Evolutionary conservation across 2,797 vertebrate genomes (phyloP), one percentile per base, ranked within the genome.

Genomic region (Parotocinclus haroldoi): DNA sequence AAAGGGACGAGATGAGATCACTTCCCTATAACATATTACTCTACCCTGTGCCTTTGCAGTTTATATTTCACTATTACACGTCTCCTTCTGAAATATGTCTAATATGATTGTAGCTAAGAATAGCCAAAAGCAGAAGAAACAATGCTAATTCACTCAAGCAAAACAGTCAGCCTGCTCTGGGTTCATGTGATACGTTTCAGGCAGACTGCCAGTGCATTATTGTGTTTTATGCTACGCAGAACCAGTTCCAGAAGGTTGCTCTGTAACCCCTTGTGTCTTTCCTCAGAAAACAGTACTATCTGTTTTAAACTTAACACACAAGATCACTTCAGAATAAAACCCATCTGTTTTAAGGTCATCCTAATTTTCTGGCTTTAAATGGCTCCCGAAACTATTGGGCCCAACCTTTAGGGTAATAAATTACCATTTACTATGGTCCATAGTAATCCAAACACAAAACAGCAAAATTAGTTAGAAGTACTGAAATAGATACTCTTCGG

Each of bases 181-280:
- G 66, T 54, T 69, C 38, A 59, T 17, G 37, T 58, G 72, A 82
- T 63, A 70, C 56, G 19, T 73, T 17, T 52, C 52, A 53, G 71
- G 72, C 53, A 49, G 38, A 57, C 3, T 54, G 73, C 68, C 74
- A 78, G 63, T 17, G 16, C 12, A 16, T 68, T 60, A 46, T 76
- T 75, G 64, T 75, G 77, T 73, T 76, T 64, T 78, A 66, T 59
- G 53, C 45, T 63, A 57, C 57, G 38, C 10, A 16, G 42, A 81
- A 63, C 75, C 72, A 63, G 77, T 81, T 77, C 78, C 69, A 80
- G 76, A 79, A 46, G 27, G 50, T 71, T 55, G 17, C 40, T 71
- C 42, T 7, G 16, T 55, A 59, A 44, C 55, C 65, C 57, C 40
- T 49, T 6, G 40, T 60, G 44, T 17, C 50, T 9, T 14, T 60